phyloP scores from a whole-genome alignment of 2,888 invertebrate species.

The Homarus gammarus region DNA sequence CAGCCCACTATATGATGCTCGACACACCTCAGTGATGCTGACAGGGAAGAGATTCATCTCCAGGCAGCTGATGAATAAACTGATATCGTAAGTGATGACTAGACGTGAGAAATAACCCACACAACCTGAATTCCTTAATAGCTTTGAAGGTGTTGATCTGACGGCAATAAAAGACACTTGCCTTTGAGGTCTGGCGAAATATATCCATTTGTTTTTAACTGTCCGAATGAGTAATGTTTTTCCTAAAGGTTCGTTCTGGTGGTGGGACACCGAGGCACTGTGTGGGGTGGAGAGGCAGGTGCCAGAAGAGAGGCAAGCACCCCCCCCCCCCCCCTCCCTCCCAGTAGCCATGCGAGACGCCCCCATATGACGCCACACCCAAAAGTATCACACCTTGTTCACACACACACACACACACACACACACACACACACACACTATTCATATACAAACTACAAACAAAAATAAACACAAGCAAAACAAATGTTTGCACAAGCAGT shows the following conservation, averaged over 20 bases:
- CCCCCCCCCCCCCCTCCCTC: too few relatives aligned
- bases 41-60: too few relatives aligned
- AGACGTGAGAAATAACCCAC: not conserved
- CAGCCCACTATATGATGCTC: too few relatives aligned
- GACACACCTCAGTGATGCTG: too few relatives aligned
- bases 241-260: not conserved
- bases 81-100: not conserved
- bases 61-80: not conserved
- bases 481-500: too few relatives aligned
- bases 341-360: too few relatives aligned
- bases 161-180: not conserved
- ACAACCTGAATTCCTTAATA: not conserved
- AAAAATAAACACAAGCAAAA: too few relatives aligned
- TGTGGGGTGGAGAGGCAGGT: too few relatives aligned
- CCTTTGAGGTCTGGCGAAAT: not conserved
- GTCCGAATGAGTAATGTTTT: not conserved
- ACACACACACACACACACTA: slow-evolving; percentile 30
- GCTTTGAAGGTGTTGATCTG: not conserved
- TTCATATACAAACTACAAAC: slow-evolving; percentile 1
- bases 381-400: not conserved
- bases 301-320: too few relatives aligned
- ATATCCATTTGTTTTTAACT: not conserved
- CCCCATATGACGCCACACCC: too few relatives aligned
- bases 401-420: slow-evolving; percentile 33
- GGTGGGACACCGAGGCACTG: too few relatives aligned